Evolutionary conservation across 2,113 vertebrate species (phyloP).

Genomic region (Perca schrenkii): DNA sequence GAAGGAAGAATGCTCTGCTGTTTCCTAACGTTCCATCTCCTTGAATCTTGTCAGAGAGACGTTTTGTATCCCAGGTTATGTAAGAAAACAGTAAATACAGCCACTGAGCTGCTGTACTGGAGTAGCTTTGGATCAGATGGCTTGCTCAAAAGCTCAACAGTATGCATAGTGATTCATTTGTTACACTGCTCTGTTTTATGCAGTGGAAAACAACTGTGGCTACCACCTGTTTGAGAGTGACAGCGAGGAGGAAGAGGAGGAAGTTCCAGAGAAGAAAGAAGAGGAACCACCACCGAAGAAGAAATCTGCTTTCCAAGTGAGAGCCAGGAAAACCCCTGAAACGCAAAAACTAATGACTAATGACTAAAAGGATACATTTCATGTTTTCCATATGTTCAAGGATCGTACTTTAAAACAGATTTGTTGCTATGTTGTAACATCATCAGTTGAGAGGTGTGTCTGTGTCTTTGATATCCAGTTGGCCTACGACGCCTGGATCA

Average conservation of each 20-base stretch:
- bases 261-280: constrained; percentile 67
- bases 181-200: constrained; percentile 32
- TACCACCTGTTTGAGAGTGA: constrained; percentile 84
- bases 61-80: neutral
- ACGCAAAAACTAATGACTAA: neutral
- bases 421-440: neutral
- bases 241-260: constrained; percentile 80
- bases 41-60: neutral
- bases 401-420: neutral
- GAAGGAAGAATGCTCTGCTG: neutral
- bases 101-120: neutral
- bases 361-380: neutral
- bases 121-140: neutral
- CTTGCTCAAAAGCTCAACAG: neutral
- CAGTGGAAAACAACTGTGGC: constrained; percentile 78
- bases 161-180: neutral
- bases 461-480: constrained; percentile 70
- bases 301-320: constrained; percentile 85
- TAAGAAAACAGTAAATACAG: neutral
- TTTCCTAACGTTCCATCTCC: neutral
- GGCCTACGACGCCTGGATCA: constrained; percentile 85
- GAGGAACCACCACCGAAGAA: constrained; percentile 73
- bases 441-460: neutral
- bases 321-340: neutral
- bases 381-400: neutral